Evolutionary conservation across 2,888 invertebrate species (phyloP), one percentile per base, ranked within the genome.

Genomic region (Hypercompe scribonia): DNA sequence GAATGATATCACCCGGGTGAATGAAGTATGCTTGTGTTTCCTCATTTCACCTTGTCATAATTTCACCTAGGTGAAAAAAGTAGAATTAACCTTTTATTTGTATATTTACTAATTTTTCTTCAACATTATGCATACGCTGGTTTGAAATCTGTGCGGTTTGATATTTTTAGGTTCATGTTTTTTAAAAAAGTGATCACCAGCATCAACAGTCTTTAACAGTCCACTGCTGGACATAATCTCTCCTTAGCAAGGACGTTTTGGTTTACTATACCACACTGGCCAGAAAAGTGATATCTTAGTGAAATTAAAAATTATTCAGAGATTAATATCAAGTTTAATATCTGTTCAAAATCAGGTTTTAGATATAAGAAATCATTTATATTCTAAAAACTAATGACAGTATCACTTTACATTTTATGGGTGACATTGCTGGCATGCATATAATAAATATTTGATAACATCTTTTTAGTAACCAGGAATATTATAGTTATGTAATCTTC

Each of bases 401-500:
- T 83, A 83, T 83, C 80, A 76, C 66, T 75, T 83, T 83, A 81
- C 83, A 70, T 77, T 81, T 83, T 80, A 82, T 81, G 74, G 71
- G 70, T 80, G 78, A 77, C 81, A 80, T 76, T 72, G 74, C 54
- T 77, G 65, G 76, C 65, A 71, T 77, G 18, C 31, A 31, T 31
- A 61, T 80, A 79, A 73, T 82, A 81, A 76, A 78, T 80, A 76
- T 73, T 74, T 74, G 83, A 83, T 83, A 83, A 76, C 71, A 83
- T 83, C 83, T 75, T 65, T 69, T 75, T 75, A 77, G 50, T 76
- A 77, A 73, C 68, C n/a, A 77, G 75, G 39, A 76, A 69, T 70
- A 66, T 58, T 50, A 50, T 42, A 78, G 71, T 76, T 75, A 46
- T 67, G n/a, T 69, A 73, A 74, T 69, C 63, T 74, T 70, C 72